Conservation (phyloP, 1,140 invertebrate species). For the Drosophila nigromelanica region DNA sequence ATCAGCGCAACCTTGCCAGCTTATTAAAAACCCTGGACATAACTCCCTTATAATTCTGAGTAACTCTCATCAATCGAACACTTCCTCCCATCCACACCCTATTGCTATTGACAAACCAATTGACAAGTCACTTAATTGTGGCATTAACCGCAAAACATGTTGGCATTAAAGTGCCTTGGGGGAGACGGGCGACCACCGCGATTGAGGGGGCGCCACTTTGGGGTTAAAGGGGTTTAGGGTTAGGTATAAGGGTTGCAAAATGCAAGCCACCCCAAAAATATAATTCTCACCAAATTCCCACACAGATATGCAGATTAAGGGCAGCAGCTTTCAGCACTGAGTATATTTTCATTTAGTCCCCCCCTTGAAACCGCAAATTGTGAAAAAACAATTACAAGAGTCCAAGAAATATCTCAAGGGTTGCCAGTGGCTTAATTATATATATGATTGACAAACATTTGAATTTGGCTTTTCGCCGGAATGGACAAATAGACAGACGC, state of each 20-base stretch:
- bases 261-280: slow-evolving; percentile 3
- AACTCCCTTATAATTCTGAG: background rate
- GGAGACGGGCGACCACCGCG: background rate
- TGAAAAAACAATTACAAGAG: background rate
- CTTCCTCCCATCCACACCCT: background rate
- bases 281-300: background rate
- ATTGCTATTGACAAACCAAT: slow-evolving; percentile 70
- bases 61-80: slow-evolving; percentile 5
- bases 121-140: slow-evolving; percentile 75
- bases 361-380: background rate
- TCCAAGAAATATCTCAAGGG: background rate
- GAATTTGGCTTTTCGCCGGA: slow-evolving; percentile 37
- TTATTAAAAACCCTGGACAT: background rate
- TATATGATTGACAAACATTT: slow-evolving; percentile 66
- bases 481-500: background rate
- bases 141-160: slow-evolving; percentile 48
- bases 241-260: slow-evolving; percentile 15
- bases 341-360: background rate
- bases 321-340: background rate
- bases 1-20: background rate
- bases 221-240: background rate
- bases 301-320: background rate
- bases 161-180: slow-evolving; percentile 24
- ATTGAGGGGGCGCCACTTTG: background rate
- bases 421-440: slow-evolving; percentile 25